Conservation (phyloP, 2,888 invertebrate species). For the Ptychoptera contaminata region DNA sequence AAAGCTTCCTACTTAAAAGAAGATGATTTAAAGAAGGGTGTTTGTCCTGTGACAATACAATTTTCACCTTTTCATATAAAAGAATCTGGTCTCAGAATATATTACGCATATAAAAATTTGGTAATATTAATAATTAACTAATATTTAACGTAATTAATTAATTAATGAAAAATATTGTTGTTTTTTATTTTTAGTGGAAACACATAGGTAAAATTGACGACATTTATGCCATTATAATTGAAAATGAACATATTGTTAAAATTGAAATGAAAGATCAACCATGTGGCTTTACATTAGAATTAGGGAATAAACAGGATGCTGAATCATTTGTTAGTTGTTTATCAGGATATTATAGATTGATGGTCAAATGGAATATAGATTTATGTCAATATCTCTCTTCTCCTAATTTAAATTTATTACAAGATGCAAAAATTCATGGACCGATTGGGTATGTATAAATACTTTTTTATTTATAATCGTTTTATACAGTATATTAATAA, state of each 20-base stretch:
- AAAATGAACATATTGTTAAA: constrained; percentile 51
- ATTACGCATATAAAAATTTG: constrained; percentile 43
- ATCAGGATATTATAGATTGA: constrained; percentile 75
- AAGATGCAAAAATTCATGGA: constrained; percentile 69
- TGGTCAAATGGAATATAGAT: constrained; percentile 82
- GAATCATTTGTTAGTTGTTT: constrained; percentile 67
- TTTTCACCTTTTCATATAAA: constrained; percentile 47
- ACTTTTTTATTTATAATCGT: too few relatives aligned
- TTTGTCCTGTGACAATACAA: constrained; percentile 46
- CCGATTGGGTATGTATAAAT: constrained; percentile 81
- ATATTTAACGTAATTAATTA: background rate
- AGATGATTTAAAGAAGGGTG: constrained; percentile 40
- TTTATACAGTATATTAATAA: too few relatives aligned
- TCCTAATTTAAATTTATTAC: constrained; percentile 58
- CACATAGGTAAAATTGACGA: constrained; percentile 69
- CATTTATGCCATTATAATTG: constrained; percentile 63
- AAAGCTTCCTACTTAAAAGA: constrained; percentile 35
- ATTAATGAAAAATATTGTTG: constrained; percentile 3
- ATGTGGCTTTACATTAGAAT: constrained; percentile 23
- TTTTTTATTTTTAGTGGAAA: constrained; percentile 41
- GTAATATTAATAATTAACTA: constrained; percentile 21
- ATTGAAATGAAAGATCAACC: constrained; percentile 45
- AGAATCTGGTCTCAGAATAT: constrained; percentile 50
- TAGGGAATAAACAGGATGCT: constrained; percentile 28
- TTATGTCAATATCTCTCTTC: constrained; percentile 68